Evolutionary conservation across 2,888 invertebrate genomes (phyloP).

Genomic region (Platerodrilus igneus): DNA sequence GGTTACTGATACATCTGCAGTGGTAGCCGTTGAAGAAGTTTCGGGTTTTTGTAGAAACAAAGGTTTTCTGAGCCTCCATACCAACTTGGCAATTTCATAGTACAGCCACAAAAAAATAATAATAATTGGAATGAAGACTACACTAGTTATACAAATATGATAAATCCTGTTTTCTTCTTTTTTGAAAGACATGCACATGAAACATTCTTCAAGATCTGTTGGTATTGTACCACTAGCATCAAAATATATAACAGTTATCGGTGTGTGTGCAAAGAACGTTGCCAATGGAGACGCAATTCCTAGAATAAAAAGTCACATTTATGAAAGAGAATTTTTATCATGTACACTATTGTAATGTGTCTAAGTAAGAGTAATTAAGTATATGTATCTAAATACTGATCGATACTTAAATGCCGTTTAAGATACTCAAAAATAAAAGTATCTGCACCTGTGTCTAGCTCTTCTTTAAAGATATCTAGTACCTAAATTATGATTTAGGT

Average conservation of each 20-base stretch:
- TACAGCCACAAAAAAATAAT: slow-evolving; percentile 52
- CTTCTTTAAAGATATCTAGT: no score
- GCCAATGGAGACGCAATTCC: slow-evolving; percentile 47
- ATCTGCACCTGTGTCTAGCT: no score
- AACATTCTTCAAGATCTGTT: slow-evolving; percentile 31
- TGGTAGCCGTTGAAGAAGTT: slow-evolving; percentile 25
- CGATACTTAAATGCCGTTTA: no score
- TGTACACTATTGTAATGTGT: no score
- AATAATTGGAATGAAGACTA: slow-evolving; percentile 51
- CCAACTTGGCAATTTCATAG: slow-evolving; percentile 49
- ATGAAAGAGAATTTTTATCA: no score
- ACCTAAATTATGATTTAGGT: no score
- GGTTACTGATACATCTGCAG: slow-evolving; percentile 31
- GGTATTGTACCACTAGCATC: slow-evolving; percentile 25
- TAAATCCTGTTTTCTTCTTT: slow-evolving; percentile 35
- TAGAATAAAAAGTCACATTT: no score
- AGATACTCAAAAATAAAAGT: no score
- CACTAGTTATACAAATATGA: slow-evolving; percentile 34
- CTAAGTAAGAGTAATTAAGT: no score
- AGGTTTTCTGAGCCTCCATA: slow-evolving; percentile 50
- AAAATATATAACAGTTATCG: slow-evolving; percentile 35
- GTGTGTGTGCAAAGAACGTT: slow-evolving; percentile 39
- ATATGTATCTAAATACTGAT: no score
- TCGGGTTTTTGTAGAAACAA: slow-evolving; percentile 25
- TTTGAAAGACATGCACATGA: slow-evolving; percentile 33